phyloP scores from a whole-genome alignment of 2,888 invertebrate genomes.

The Tipula vernalis region DNA sequence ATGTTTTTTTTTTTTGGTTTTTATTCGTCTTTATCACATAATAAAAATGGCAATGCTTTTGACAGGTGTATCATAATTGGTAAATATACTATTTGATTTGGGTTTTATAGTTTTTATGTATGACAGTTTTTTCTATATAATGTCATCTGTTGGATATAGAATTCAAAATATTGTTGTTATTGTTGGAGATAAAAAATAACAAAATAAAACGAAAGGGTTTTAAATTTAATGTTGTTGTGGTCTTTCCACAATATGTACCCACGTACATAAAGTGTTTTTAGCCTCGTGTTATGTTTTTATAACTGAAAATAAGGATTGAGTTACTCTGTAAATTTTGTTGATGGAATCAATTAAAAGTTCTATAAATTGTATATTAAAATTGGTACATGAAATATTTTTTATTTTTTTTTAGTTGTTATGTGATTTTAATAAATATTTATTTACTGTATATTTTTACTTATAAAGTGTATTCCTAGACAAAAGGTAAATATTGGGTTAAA shows the following conservation, averaged over 20 bases:
- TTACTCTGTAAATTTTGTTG: neutral
- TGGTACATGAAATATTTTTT: neutral
- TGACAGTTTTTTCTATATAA: neutral
- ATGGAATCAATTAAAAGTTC: neutral
- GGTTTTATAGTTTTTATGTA: neutral
- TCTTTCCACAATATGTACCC: neutral
- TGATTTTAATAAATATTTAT: neutral
- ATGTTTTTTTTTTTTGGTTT: neutral
- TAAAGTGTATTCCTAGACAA: neutral
- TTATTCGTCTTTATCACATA: neutral
- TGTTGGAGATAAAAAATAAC: neutral
- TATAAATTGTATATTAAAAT: neutral
- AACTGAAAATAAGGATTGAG: neutral
- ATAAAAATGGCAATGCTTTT: neutral
- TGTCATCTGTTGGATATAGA: neutral
- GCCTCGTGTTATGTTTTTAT: neutral
- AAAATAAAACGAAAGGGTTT: neutral
- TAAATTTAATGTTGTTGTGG: neutral
- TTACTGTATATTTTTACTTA: neutral
- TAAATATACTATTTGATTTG: neutral
- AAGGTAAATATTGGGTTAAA: neutral
- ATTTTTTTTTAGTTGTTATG: too few relatives aligned
- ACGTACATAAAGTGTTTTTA: neutral
- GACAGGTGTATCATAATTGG: neutral
- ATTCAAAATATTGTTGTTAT: neutral